These are phyloP conservation scores for Medauroidea extradentata DNA, from an alignment of 1,140 invertebrate genomes.

Conservation along the genomic window DNA sequence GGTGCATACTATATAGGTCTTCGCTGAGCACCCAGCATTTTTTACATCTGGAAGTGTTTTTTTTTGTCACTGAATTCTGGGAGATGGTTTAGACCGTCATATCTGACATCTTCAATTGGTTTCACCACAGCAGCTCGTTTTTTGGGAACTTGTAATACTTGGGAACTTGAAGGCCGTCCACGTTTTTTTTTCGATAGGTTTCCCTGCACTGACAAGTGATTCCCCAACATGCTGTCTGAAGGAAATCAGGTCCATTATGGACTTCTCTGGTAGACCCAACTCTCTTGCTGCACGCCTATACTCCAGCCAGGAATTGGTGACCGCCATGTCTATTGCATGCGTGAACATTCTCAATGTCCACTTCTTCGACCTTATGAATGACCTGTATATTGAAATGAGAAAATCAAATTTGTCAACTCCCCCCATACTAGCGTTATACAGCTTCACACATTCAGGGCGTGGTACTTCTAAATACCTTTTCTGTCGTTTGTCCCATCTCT, in stretches of 20 bases:
- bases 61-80: constrained; percentile 9
- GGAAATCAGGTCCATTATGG: constrained; percentile 11
- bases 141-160: background rate
- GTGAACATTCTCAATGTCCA: constrained; percentile 23
- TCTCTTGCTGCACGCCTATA: constrained; percentile 22
- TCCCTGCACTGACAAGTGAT: background rate
- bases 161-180: constrained; percentile 7
- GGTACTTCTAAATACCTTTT: constrained; percentile 32
- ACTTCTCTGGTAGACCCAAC: background rate
- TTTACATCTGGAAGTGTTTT: constrained; percentile 2
- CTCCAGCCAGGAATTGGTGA: constrained; percentile 29
- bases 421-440: constrained; percentile 42
- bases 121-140: background rate
- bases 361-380: too few relatives aligned
- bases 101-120: constrained; percentile 6
- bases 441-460: constrained; percentile 34
- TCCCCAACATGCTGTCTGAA: constrained; percentile 15
- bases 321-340: constrained; percentile 30
- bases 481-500: constrained; percentile 31
- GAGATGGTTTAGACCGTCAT: constrained; percentile 9
- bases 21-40: constrained; percentile 5
- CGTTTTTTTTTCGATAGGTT: constrained; percentile 6
- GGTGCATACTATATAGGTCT: constrained; percentile 6
- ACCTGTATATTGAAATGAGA: too few relatives aligned
- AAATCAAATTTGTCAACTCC: constrained; percentile 32